phyloP scores from a whole-genome alignment of 2,888 invertebrate genomes.

The Dorcus parallelipipedus region DNA sequence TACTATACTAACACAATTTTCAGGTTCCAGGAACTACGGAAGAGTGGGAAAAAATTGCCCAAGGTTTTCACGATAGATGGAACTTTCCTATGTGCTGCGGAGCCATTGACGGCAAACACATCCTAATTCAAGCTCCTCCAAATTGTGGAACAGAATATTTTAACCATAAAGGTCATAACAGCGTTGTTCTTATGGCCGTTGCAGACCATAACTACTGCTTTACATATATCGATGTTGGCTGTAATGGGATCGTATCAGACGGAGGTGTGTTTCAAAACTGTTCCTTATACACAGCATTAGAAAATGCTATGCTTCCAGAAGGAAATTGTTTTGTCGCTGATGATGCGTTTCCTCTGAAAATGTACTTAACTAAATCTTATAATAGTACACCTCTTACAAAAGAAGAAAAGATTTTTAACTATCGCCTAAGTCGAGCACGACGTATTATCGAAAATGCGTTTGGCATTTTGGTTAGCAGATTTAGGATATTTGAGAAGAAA shows the following conservation, averaged over 20 bases:
- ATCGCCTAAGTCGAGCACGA: background rate
- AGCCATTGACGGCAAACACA: conserved; percentile 10
- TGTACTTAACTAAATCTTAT: conserved; percentile 18
- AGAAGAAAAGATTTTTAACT: conserved; percentile 26
- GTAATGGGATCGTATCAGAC: background rate
- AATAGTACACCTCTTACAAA: conserved; percentile 10
- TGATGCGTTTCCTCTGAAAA: conserved; percentile 27
- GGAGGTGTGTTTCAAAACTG: conserved; percentile 1
- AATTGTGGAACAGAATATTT: conserved; percentile 7
- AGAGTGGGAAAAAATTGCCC: background rate
- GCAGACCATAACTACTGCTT: conserved; percentile 2
- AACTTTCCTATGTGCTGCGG: conserved; percentile 6
- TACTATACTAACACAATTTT: background rate
- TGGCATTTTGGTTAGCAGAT: conserved; percentile 18
- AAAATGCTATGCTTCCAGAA: conserved; percentile 15
- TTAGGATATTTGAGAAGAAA: conserved; percentile 16
- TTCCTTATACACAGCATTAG: conserved; percentile 5
- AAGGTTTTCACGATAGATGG: conserved; percentile 2
- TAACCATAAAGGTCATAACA: conserved; percentile 5
- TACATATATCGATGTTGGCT: background rate
- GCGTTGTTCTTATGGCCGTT: background rate
- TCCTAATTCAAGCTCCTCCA: conserved; percentile 7
- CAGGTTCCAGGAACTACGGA: background rate
- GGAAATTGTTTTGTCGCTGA: conserved; percentile 13
- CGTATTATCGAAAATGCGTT: conserved; percentile 22